Evolutionary conservation across 2,888 invertebrate species (phyloP), one percentile per base, ranked within the genome.

Genomic region (Drosophila phalerata): DNA sequence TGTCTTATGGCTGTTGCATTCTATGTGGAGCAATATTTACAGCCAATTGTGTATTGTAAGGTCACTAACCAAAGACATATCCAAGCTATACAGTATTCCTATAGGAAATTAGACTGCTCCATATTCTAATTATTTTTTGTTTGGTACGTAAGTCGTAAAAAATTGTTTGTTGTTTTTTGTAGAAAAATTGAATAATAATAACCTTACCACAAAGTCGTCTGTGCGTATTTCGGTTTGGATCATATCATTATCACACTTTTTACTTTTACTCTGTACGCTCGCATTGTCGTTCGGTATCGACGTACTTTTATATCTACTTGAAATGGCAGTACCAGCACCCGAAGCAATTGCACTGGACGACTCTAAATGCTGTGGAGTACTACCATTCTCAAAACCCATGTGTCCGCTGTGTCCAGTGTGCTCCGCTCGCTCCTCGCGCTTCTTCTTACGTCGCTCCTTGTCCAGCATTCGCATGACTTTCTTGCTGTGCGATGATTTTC

Each of bases 401-500:
- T 64, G 51, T 34, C 72, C 72, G 30, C 25, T 45, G 11, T 57
- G 61, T 37, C 74, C 77, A 13, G 67, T 37, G 28, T 52, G 69
- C 28, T 85, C 89, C 48, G 85, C 84, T 19, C 88, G 89, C 55
- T 91, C 91, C 73, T 90, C 86, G 30, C 89, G 85, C 79, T 91
- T 90, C 81, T 91, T 92, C 64, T 92, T 92, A 9, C 92, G 90
- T 63, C 95, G 95, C 91, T 97, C 97, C 92, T 96, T 96, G 90
- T 97, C 97, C 89, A 96, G 93, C 91, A 96, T 95, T 91, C 96
- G 96, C 93, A 97, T 96, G 61, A 98, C 94, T 92, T 96, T 95
- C 92, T 98, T 97, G 93, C 98, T 98, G 90, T 98, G 97, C 9
- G 97, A 97, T 9, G 98, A 98, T 93, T 98, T 98, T 92, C 97